Conservation (phyloP, 1,140 invertebrate species). For the Aleiodes sp. region DNA sequence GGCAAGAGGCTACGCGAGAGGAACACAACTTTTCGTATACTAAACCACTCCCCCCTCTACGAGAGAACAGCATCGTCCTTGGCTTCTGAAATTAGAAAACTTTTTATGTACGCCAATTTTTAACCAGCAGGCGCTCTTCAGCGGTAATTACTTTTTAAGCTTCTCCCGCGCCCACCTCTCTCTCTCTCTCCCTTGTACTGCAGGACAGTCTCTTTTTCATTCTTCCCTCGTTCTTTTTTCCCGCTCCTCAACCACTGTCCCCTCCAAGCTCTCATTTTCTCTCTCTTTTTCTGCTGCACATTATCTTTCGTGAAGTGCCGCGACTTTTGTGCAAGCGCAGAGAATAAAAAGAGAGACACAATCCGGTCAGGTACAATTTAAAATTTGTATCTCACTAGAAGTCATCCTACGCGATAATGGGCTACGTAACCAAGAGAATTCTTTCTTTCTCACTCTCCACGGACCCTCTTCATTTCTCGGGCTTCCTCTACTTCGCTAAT, state of each 20-base stretch:
- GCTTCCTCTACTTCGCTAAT: slow-evolving; percentile 12
- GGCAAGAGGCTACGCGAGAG: slow-evolving; percentile 24
- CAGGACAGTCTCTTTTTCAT: slow-evolving; percentile 19
- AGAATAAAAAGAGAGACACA: neutral
- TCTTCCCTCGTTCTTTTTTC: slow-evolving; percentile 11
- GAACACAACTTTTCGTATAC: slow-evolving; percentile 12
- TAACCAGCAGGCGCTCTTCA: slow-evolving; percentile 60
- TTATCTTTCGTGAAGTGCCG: slow-evolving; percentile 51
- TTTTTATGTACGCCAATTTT: slow-evolving; percentile 66
- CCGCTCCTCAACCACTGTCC: slow-evolving; percentile 19
- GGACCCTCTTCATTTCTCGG: neutral
- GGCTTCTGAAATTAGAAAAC: slow-evolving; percentile 65
- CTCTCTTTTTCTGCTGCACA: slow-evolving; percentile 52
- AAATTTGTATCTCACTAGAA: slow-evolving; percentile 26
- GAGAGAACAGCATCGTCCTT: slow-evolving; percentile 33
- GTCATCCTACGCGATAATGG: slow-evolving; percentile 20
- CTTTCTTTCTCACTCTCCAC: neutral
- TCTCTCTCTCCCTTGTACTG: slow-evolving; percentile 19
- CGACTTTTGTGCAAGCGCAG: neutral
- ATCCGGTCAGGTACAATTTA: slow-evolving; percentile 28
- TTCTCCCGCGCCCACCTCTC: slow-evolving; percentile 42
- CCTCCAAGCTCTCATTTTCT: too few relatives aligned
- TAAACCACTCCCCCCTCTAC: slow-evolving; percentile 12
- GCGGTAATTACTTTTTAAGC: slow-evolving; percentile 67
- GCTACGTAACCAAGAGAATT: neutral